Conservation (phyloP, 2,797 vertebrate species). For the Propithecus perrieri region DNA sequence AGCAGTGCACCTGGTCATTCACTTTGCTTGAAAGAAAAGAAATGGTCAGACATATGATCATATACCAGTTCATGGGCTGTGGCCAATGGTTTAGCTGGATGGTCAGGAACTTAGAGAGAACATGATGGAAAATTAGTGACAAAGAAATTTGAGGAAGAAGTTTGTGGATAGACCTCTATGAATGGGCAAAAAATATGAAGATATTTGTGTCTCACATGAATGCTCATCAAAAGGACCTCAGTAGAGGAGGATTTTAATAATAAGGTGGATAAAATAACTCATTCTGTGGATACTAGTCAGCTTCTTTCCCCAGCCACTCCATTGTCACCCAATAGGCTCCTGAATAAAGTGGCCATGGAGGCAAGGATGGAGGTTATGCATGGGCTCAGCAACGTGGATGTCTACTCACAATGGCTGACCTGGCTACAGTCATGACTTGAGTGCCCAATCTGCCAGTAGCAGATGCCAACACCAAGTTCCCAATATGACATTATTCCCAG, state of each 20-base stretch:
- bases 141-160: not conserved
- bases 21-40: not conserved
- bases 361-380: not conserved
- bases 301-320: not conserved
- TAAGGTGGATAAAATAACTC: not conserved
- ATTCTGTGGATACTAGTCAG: not conserved
- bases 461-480: not conserved
- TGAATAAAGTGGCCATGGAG: not conserved
- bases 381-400: not conserved
- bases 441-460: not conserved
- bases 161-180: not conserved
- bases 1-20: not conserved
- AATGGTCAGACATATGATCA: not conserved
- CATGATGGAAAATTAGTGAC: not conserved
- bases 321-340: not conserved
- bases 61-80: not conserved
- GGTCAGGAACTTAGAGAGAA: not conserved
- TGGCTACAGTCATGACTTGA: not conserved
- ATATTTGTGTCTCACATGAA: not conserved
- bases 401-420: not conserved
- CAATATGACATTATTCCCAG: not conserved
- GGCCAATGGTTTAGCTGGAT: not conserved
- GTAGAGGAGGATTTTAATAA: not conserved
- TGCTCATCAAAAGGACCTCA: not conserved
- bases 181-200: not conserved